phyloP scores from a whole-genome alignment of 1,140 invertebrate species.

The Tribolium madens region DNA sequence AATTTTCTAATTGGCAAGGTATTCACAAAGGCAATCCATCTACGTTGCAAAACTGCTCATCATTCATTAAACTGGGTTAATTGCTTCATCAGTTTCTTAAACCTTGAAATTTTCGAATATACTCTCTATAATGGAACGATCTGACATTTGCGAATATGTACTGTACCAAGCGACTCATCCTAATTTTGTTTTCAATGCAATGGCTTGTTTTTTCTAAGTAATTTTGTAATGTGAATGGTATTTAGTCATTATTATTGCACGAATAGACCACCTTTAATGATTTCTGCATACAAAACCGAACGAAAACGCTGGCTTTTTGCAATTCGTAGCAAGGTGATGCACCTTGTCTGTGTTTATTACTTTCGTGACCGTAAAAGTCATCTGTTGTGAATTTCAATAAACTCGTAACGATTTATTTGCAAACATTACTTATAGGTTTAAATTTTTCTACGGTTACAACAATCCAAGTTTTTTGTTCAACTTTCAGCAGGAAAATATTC shows the following conservation, averaged over 20 bases:
- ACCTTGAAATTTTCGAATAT: slow-evolving; percentile 47
- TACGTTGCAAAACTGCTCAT: slow-evolving; percentile 42
- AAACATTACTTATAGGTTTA: no score
- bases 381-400: slow-evolving; percentile 8
- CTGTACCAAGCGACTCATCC: slow-evolving; percentile 23
- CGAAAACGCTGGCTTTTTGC: slow-evolving; percentile 8
- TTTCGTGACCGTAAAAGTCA: background rate
- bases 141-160: slow-evolving; percentile 35
- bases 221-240: slow-evolving; percentile 18
- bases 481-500: background rate
- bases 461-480: background rate
- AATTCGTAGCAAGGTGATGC: slow-evolving; percentile 30
- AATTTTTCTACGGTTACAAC: no score
- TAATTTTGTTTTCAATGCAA: slow-evolving; percentile 24
- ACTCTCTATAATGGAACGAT: slow-evolving; percentile 40
- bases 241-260: slow-evolving; percentile 31
- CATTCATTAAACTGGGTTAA: slow-evolving; percentile 45
- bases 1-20: slow-evolving; percentile 36
- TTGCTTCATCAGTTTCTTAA: slow-evolving; percentile 46
- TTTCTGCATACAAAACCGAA: slow-evolving; percentile 14
- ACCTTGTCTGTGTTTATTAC: slow-evolving; percentile 14
- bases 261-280: slow-evolving; percentile 22
- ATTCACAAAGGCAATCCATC: slow-evolving; percentile 38
- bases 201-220: slow-evolving; percentile 12
- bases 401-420: no score